A percentile compares a stretch with the other conserved stretches of the same genome.
These are phyloP conservation scores for Dicyrtomina minuta DNA, from an alignment of 2,888 invertebrate species.

Conservation along the genomic window DNA sequence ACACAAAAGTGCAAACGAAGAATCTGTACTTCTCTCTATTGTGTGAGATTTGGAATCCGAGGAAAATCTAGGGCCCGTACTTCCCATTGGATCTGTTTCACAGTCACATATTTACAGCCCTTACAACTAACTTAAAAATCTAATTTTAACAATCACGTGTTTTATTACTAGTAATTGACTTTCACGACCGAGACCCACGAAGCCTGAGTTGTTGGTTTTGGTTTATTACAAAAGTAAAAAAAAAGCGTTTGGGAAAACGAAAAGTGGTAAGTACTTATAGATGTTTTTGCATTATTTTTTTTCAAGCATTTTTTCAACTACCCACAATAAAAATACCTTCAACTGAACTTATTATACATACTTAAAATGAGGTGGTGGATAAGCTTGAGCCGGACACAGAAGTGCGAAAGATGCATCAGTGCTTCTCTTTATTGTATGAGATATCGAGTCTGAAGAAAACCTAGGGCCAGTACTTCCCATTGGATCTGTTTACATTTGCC, in stretches of 20 bases:
- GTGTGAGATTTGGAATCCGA: conserved; percentile 63
- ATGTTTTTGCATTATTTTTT: too few relatives aligned
- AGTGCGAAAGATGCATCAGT: conserved; percentile 42
- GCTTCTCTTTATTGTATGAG: conserved; percentile 56
- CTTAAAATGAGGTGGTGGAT: conserved; percentile 52
- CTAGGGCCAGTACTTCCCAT: conserved; percentile 61
- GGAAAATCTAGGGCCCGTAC: conserved; percentile 64
- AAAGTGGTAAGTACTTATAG: too few relatives aligned
- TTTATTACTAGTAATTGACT: neutral
- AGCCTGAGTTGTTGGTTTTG: too few relatives aligned
- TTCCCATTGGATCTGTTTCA: conserved; percentile 55
- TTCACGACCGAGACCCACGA: too few relatives aligned
- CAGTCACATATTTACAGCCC: too few relatives aligned
- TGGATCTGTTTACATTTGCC: conserved; percentile 53
- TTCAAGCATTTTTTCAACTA: neutral
- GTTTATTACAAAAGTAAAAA: too few relatives aligned
- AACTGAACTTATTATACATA: too few relatives aligned
- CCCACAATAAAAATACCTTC: too few relatives aligned
- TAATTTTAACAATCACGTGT: neutral
- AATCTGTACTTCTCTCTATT: conserved; percentile 35
- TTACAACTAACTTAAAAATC: neutral
- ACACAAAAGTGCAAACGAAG: conserved; percentile 48
- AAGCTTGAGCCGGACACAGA: conserved; percentile 51
- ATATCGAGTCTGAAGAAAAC: conserved; percentile 64
- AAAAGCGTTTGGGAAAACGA: too few relatives aligned